Evolutionary conservation across 2,888 invertebrate genomes (phyloP).

Genomic region (Epinotia ramella): DNA sequence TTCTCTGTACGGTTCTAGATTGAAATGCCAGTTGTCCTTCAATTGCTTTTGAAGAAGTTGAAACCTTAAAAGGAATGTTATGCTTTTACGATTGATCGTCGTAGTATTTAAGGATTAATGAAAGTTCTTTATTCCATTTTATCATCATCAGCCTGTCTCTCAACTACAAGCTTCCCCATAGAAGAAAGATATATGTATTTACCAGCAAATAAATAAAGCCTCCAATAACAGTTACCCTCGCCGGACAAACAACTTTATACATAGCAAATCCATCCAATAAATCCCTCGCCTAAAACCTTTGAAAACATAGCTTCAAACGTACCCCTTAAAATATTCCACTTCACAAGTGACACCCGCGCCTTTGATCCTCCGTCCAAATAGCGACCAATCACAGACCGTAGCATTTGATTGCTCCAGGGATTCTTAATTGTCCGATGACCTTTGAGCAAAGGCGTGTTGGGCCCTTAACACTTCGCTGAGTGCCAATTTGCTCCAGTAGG

Average conservation of each 20-base stretch:
- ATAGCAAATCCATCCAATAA: conserved; percentile 45
- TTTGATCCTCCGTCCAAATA: conserved; percentile 73
- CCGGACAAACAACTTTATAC: conserved; percentile 26
- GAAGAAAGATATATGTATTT: neutral
- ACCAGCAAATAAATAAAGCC: neutral
- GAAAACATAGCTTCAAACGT: conserved; percentile 58
- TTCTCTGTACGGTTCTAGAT: neutral
- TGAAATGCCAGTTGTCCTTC: neutral
- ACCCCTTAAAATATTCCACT: conserved; percentile 79
- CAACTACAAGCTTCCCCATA: no score
- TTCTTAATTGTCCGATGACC: conserved; percentile 82
- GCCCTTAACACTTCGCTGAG: conserved; percentile 72
- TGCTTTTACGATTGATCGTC: neutral
- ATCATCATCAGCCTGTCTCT: neutral
- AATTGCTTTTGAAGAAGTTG: no score
- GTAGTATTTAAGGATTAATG: no score
- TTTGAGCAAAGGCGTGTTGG: conserved; percentile 72
- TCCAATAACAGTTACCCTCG: conserved; percentile 20
- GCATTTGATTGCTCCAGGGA: conserved; percentile 81
- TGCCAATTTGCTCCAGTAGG: conserved; percentile 66
- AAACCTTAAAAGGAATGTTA: neutral
- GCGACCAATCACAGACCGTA: conserved; percentile 77
- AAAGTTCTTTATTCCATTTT: neutral
- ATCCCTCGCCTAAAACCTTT: conserved; percentile 44
- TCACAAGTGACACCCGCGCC: conserved; percentile 71